A percentile compares a stretch with the other conserved stretches of the same genome.
phyloP scores from a whole-genome alignment of 1,140 invertebrate genomes.

The Augochlora pura region DNA sequence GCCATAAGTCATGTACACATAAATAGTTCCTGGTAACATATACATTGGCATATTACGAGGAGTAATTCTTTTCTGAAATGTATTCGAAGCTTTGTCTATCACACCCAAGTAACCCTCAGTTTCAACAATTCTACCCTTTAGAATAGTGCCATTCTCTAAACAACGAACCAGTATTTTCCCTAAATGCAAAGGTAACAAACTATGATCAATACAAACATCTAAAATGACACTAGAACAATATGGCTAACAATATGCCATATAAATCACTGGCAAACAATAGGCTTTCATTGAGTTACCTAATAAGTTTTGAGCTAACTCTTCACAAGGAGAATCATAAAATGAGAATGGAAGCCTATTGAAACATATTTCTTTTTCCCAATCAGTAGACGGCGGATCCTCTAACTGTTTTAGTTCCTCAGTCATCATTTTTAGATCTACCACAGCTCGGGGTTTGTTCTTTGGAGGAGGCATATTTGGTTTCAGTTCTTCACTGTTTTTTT shows the following conservation, averaged over 20 bases:
- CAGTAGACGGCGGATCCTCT: slow-evolving; percentile 71
- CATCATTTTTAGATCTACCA: slow-evolving; percentile 68
- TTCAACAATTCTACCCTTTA: slow-evolving; percentile 88
- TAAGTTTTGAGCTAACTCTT: slow-evolving; percentile 82
- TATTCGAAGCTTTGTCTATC: slow-evolving; percentile 87
- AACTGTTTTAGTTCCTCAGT: slow-evolving; percentile 70
- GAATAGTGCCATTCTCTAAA: slow-evolving; percentile 79
- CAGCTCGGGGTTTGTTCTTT: slow-evolving; percentile 53
- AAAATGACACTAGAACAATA: slow-evolving; percentile 42
- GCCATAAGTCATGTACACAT: slow-evolving; percentile 91
- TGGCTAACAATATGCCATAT: background rate
- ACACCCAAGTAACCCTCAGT: slow-evolving; percentile 89
- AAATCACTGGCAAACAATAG: too few relatives aligned
- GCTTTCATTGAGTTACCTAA: slow-evolving; percentile 78
- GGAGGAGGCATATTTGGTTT: slow-evolving; percentile 18
- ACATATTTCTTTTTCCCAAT: slow-evolving; percentile 67
- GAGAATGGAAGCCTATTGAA: slow-evolving; percentile 64
- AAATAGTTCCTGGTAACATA: slow-evolving; percentile 89
- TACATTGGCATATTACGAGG: slow-evolving; percentile 88
- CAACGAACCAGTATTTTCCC: slow-evolving; percentile 83
- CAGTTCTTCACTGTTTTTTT: slow-evolving; percentile 21
- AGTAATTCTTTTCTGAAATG: slow-evolving; percentile 85
- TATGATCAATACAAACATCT: background rate
- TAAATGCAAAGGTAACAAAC: slow-evolving; percentile 43
- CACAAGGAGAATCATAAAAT: slow-evolving; percentile 78